Conservation (phyloP, 2,888 invertebrate genomes). For the Nomada ferruginata region DNA sequence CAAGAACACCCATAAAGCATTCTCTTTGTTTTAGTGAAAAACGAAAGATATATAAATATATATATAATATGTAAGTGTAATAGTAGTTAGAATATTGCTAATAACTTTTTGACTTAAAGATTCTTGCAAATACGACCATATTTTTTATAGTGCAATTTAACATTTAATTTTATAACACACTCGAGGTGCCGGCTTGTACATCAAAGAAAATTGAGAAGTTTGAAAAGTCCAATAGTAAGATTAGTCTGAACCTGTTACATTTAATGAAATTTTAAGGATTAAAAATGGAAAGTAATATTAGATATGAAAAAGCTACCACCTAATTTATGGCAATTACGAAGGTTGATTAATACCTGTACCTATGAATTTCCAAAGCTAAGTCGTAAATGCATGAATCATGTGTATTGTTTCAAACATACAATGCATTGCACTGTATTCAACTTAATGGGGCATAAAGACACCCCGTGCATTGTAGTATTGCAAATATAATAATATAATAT, state of each 20-base stretch:
- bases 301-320: background rate
- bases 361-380: background rate
- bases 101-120: slow-evolving; percentile 22
- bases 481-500: slow-evolving; percentile 62
- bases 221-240: slow-evolving; percentile 9
- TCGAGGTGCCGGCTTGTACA: background rate
- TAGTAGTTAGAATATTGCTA: slow-evolving; percentile 42
- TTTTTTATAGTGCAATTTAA: background rate
- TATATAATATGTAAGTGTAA: slow-evolving; percentile 47
- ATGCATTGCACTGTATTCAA: slow-evolving; percentile 55
- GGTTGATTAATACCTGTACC: background rate
- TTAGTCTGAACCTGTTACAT: background rate
- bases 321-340: background rate
- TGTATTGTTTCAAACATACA: slow-evolving; percentile 49
- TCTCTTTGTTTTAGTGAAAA: slow-evolving; percentile 48
- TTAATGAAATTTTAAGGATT: background rate
- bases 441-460: slow-evolving; percentile 32
- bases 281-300: slow-evolving; percentile 9
- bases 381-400: slow-evolving; percentile 34
- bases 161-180: slow-evolving; percentile 1
- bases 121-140: slow-evolving; percentile 23
- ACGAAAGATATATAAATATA: background rate
- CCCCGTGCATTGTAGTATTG: slow-evolving; percentile 62
- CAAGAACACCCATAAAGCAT: slow-evolving; percentile 50
- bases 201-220: background rate